Evolutionary conservation across 2,797 vertebrate genomes (phyloP), one percentile per base, ranked within the genome.

Genomic region (Micrastur ruficollis): DNA sequence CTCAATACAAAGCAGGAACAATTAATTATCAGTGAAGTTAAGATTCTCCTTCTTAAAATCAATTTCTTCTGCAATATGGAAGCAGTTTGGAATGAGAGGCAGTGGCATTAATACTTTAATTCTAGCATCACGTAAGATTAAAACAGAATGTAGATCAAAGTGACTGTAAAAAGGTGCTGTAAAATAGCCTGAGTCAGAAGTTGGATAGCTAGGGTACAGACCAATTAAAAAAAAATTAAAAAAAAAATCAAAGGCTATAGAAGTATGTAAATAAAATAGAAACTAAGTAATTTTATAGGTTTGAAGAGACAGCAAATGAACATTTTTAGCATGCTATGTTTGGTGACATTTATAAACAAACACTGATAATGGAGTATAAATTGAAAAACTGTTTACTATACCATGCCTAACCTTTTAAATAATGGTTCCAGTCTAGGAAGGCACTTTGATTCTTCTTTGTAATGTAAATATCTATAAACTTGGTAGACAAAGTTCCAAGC

Each of bases 341-440:
- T 89, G 61, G 58, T 92, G 86, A 83, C 81, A 79, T 67, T 90
- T 88, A 93, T 86, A 94, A 95, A 95, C 83, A 88, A 95, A 91
- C 73, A 89, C 74, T 62, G 53, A 85, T 91, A 93, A 94, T 79
- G 83, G 66, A 71, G 11, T 59, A 96, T 44, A 94, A 87, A 91
- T 20, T 95, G 81, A 90, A 88, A 96, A 66, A 29, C n/a, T 92
- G 81, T 84, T 93, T 90, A 96, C 65, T 83, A 58, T 55, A 46
- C 73, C 55, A 19, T 38, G 32, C 34, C 88, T 71, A 94, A 79
- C 62, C 62, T 89, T 94, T 93, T 74, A 94, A 85, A 94, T 76
- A 34, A 44, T 93, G 47, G 36, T 74, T 94, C 26, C 55, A 93
- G 62, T 17, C 75, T 90, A 86, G 66, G 66, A 95, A 78, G 50